Evolutionary conservation across 2,888 invertebrate genomes (phyloP).

Genomic region (Ectemnius lituratus): DNA sequence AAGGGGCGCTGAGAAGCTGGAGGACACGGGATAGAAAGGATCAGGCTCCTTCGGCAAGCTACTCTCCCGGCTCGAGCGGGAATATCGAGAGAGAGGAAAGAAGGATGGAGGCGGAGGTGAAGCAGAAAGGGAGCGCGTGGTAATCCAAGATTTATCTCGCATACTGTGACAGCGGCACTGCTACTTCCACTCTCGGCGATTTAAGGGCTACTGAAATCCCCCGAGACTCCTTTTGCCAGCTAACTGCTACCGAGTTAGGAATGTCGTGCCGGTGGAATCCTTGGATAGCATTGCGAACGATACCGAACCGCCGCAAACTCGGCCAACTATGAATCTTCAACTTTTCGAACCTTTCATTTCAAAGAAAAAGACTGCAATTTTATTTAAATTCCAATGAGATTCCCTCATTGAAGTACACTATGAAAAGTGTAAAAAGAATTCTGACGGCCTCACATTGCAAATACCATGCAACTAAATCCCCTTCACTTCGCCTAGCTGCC

Average conservation of each 20-base stretch:
- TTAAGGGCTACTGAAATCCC: constrained; percentile 61
- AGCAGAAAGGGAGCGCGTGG: constrained; percentile 59
- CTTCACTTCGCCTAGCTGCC: too few species aligned
- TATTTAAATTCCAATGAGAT: not conserved
- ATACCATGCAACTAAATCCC: too few species aligned
- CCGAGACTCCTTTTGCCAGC: constrained; percentile 32
- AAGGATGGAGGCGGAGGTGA: constrained; percentile 28
- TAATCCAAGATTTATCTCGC: constrained; percentile 77
- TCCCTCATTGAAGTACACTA: too few species aligned
- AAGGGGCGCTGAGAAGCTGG: constrained; percentile 16
- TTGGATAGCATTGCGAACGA: constrained; percentile 5
- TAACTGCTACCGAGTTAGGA: constrained; percentile 32
- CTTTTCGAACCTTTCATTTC: not conserved
- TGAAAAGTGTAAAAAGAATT: too few species aligned
- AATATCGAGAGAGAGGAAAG: constrained; percentile 27
- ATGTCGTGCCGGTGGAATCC: constrained; percentile 16
- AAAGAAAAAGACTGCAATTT: not conserved
- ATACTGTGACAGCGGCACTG: constrained; percentile 65
- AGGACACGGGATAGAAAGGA: constrained; percentile 32
- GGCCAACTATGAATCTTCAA: not conserved
- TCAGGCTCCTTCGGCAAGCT: constrained; percentile 48
- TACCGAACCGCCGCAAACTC: not conserved
- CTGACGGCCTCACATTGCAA: too few species aligned
- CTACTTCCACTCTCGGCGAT: constrained; percentile 52
- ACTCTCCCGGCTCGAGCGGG: constrained; percentile 40